These are phyloP conservation scores for Clitarchus hookeri DNA, from an alignment of 2,888 invertebrate genomes.

Conservation along the genomic window DNA sequence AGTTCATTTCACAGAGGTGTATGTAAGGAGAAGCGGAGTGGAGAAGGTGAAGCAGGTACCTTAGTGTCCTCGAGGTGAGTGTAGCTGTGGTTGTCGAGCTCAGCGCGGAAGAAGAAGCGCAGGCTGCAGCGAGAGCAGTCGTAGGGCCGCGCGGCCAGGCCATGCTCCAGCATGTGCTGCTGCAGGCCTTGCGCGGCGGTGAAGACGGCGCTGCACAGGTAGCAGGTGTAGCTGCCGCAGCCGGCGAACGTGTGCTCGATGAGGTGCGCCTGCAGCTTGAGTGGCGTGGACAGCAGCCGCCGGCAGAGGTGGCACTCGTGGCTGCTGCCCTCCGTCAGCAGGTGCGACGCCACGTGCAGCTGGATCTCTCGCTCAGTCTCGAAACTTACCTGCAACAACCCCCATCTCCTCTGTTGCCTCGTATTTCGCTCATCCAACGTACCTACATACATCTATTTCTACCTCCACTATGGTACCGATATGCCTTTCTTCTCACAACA, in stretches of 20 bases:
- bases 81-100: slow-evolving; percentile 80
- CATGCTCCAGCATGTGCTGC: slow-evolving; percentile 82
- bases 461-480: too few species aligned
- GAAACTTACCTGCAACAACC: slow-evolving; percentile 58
- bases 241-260: slow-evolving; percentile 93
- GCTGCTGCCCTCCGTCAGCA: slow-evolving; percentile 60
- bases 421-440: too few species aligned
- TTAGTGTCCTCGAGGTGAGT: slow-evolving; percentile 47
- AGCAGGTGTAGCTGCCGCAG: slow-evolving; percentile 81
- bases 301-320: slow-evolving; percentile 82
- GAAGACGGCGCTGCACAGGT: slow-evolving; percentile 85
- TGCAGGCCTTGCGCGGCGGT: slow-evolving; percentile 77
- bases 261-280: slow-evolving; percentile 83
- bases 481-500: too few species aligned
- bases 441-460: too few species aligned
- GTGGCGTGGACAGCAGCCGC: slow-evolving; percentile 74
- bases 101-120: slow-evolving; percentile 89
- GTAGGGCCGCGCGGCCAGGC: slow-evolving; percentile 78
- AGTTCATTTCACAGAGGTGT: slow-evolving; percentile 51
- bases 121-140: slow-evolving; percentile 82
- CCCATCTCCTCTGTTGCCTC: too few species aligned
- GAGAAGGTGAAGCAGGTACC: neutral
- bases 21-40: too few species aligned
- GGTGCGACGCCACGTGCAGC: slow-evolving; percentile 62
- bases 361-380: slow-evolving; percentile 66